phyloP scores from a whole-genome alignment of 2,113 vertebrate species.

The Phylloscopus trochiloides region DNA sequence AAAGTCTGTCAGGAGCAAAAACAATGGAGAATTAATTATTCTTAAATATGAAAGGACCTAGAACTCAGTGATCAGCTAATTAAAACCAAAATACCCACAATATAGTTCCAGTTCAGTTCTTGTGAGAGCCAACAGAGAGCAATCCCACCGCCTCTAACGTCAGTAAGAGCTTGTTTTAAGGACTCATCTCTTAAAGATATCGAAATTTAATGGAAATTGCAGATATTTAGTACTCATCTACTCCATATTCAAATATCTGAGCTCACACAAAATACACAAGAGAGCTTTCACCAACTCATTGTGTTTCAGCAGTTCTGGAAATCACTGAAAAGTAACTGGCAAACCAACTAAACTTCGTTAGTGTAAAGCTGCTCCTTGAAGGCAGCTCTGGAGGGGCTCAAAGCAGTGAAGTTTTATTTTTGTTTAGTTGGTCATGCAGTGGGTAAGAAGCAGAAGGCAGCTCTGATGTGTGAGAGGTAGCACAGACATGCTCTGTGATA shows the following conservation, averaged over 20 bases:
- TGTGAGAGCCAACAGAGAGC: neutral
- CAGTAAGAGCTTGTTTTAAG: neutral
- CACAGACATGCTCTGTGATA: neutral
- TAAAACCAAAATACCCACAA: neutral
- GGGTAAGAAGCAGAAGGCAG: neutral
- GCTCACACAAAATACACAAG: neutral
- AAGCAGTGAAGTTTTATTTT: neutral
- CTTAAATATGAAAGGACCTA: neutral
- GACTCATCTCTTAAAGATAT: neutral
- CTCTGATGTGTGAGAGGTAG: neutral
- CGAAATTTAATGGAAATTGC: neutral
- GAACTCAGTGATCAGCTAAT: slow-evolving; percentile 3
- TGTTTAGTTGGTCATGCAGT: neutral
- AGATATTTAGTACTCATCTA: neutral
- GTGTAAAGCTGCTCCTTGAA: neutral
- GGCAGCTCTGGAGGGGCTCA: neutral
- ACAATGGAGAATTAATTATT: slow-evolving; percentile 13
- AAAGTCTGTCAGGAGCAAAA: neutral
- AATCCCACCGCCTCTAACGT: neutral
- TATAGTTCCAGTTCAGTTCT: neutral
- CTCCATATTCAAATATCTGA: neutral
- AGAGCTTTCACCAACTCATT: neutral
- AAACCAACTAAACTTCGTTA: neutral
- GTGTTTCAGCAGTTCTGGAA: neutral
- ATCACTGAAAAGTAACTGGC: neutral